A percentile compares a stretch with the other conserved stretches of the same genome.
These are phyloP conservation scores for Synanceia verrucosa DNA, from an alignment of 2,797 vertebrate genomes.

Conservation along the genomic window DNA sequence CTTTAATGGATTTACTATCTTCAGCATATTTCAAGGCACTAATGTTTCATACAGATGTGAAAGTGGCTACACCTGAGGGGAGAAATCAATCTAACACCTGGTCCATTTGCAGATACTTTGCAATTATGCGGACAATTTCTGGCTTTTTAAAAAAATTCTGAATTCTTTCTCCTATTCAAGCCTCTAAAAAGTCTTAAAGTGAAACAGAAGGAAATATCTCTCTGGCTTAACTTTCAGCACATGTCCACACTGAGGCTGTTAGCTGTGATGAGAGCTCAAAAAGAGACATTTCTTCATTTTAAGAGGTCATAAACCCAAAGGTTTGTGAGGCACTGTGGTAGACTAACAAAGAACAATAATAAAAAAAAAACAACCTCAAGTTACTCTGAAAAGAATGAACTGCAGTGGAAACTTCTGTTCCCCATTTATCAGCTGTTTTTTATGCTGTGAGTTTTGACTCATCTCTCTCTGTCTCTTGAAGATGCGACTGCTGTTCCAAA, in stretches of 20 bases:
- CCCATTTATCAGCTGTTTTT: not conserved
- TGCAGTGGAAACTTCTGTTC: not conserved
- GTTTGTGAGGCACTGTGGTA: not conserved
- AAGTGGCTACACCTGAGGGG: not conserved
- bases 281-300: not conserved
- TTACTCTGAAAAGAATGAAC: not conserved
- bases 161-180: not conserved
- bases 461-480: slow-evolving; percentile 10
- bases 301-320: not conserved
- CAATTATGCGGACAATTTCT: not conserved
- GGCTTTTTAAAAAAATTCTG: not conserved
- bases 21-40: not conserved
- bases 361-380: not conserved
- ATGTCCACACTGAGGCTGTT: not conserved
- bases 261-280: not conserved
- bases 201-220: not conserved
- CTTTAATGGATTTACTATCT: not conserved
- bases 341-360: not conserved
- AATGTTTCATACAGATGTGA: not conserved
- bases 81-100: not conserved
- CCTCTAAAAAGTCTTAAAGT: not conserved
- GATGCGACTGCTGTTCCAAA: not conserved
- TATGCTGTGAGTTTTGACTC: not conserved
- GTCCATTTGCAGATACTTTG: not conserved
- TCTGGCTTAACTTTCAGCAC: too few species aligned